Base-by-base conservation (phyloP, 2,113 vertebrate species). In the Callithrix jacchus region DNA sequence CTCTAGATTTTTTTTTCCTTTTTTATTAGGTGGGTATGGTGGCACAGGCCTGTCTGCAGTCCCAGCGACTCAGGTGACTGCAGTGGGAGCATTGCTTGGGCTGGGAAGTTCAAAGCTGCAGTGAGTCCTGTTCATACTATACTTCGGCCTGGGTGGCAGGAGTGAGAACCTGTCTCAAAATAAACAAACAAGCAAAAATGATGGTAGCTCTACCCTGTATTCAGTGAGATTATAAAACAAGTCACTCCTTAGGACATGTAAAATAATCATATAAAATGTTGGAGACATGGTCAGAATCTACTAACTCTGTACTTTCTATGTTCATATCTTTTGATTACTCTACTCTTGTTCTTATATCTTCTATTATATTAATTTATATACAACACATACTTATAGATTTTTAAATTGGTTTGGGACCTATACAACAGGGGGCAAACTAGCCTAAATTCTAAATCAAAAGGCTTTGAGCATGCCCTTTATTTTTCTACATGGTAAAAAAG, bases 391-490 rank as follows among this genome's bases (percentile, higher is more conserved):
- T 56, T 20, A 61, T 14, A 80, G 68, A 35, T 32, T 81, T 54
- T 85, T 86, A 66, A 54, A 23, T 89, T 81, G 32, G 14, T 32
- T 37, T 79, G 74, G 11, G 32, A 74, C 30, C 42, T 90, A 54
- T 11, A 74, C 8, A 70, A 8, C 18, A 87, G 92, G n/a, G 9
- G 21, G 27, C 10, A 77, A 82, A 13, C 30, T 49, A 88, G 14
- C 5, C 12, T 85, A 82, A 68, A 95, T 86, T 97, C 58, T 93
- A 52, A 88, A 86, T 68, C 54, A 89, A 79, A 89, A 52, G 61
- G 10, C n/a, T 79, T 37, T 42, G 4, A 81, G 1, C 6, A 10
- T 70, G 21, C 5, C 4, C 12, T 61, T 61, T 17, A 13, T 40
- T 54, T 5, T 47, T 47, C 32, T 40, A 42, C 74, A 40, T 20